Evolutionary conservation across 1,140 invertebrate species (phyloP).

Genomic region (Euglossa dilemma): DNA sequence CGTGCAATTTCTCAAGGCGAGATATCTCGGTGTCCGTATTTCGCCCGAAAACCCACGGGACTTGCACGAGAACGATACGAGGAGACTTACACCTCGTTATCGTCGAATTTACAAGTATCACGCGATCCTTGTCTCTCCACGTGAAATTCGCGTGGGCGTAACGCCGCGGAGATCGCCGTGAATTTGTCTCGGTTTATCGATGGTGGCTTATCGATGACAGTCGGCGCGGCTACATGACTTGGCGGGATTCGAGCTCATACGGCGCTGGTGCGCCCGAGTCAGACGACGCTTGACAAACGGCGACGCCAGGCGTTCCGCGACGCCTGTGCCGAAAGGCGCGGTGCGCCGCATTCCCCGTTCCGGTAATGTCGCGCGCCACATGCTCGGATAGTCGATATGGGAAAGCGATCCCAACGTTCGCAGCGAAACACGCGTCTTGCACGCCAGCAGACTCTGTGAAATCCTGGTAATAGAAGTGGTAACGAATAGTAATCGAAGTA

Average conservation of each 20-base stretch:
- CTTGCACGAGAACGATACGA: background rate
- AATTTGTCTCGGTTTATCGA: conserved; percentile 54
- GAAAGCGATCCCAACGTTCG: conserved; percentile 6
- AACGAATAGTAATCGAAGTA: too few species aligned
- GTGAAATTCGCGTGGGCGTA: conserved; percentile 49
- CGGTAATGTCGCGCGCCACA: background rate
- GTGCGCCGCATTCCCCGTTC: background rate
- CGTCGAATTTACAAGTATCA: conserved; percentile 41
- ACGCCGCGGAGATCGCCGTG: conserved; percentile 23
- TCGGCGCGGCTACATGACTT: conserved; percentile 31
- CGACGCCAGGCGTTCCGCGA: background rate
- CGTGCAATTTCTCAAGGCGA: too few species aligned
- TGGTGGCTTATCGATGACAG: conserved; percentile 44
- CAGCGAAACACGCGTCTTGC: background rate
- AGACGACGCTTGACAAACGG: conserved; percentile 36
- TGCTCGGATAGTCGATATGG: background rate
- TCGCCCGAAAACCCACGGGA: background rate
- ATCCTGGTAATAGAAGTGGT: background rate
- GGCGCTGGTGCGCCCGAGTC: background rate
- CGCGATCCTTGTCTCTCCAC: conserved; percentile 16
- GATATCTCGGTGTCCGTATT: background rate
- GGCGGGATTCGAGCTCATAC: conserved; percentile 21
- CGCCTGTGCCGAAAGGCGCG: conserved; percentile 17
- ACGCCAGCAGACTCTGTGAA: background rate
- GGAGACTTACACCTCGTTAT: conserved; percentile 6